phyloP scores from a whole-genome alignment of 2,888 invertebrate genomes.

The Dicroscelio sp. region DNA sequence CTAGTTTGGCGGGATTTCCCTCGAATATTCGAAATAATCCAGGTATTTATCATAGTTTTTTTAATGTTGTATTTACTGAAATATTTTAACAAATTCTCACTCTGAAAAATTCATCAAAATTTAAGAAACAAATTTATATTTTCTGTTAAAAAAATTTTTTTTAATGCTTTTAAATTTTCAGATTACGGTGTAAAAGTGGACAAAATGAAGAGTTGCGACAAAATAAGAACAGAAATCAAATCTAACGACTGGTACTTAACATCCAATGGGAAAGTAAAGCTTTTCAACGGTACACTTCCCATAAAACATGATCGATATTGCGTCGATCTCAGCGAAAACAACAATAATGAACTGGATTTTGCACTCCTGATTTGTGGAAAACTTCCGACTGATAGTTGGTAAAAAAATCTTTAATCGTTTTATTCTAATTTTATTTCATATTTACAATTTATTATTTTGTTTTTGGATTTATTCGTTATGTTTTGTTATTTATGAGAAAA shows the following conservation, averaged over 20 bases:
- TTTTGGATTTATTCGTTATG: no score
- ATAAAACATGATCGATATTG: constrained; percentile 4
- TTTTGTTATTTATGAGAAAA: no score
- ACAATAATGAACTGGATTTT: neutral
- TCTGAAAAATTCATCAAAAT: no score
- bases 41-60: neutral
- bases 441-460: no score
- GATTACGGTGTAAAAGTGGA: neutral
- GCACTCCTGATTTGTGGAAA: neutral
- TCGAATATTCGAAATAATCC: neutral
- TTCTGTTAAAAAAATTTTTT: no score
- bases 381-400: neutral
- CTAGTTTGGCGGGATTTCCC: neutral
- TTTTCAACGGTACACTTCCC: neutral
- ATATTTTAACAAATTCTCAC: no score
- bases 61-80: neutral
- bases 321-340: neutral
- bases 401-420: no score
- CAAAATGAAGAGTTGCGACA: neutral
- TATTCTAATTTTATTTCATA: no score
- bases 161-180: neutral
- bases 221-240: neutral
- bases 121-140: no score
- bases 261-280: neutral
- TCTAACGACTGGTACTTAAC: neutral